phyloP scores from a whole-genome alignment of 2,113 vertebrate genomes.

The Halichoeres trimaculatus region DNA sequence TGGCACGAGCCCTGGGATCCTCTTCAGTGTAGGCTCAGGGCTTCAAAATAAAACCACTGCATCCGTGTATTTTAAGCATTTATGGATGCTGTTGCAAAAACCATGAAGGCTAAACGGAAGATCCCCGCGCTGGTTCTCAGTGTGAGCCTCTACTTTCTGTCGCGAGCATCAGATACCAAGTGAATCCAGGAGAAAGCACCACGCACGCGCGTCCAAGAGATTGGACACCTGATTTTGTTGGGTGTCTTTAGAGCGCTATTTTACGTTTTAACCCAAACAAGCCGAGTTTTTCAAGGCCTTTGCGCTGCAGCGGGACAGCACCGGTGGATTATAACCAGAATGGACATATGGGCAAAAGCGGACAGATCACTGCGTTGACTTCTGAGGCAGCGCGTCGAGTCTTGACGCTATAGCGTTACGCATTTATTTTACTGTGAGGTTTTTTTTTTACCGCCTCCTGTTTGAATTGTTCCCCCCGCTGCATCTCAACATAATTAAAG shows the following conservation, averaged over 20 bases:
- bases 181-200: constrained; percentile 45
- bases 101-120: constrained; percentile 50
- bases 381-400: constrained; percentile 60
- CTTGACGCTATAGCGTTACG: constrained; percentile 71
- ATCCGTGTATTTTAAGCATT: constrained; percentile 29
- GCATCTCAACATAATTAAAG: constrained; percentile 57
- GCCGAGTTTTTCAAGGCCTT: constrained; percentile 28
- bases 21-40: constrained; percentile 39
- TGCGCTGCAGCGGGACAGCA: constrained; percentile 29
- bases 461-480: constrained; percentile 49
- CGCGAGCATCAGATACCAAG: constrained; percentile 45
- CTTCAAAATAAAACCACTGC: constrained; percentile 52
- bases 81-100: constrained; percentile 14
- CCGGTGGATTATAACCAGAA: constrained; percentile 67
- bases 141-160: constrained; percentile 35
- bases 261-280: constrained; percentile 44
- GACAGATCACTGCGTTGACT: constrained; percentile 72
- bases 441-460: background rate
- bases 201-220: constrained; percentile 69
- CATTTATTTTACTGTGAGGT: constrained; percentile 55
- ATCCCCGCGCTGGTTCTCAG: constrained; percentile 17
- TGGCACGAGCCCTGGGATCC: constrained; percentile 37
- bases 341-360: constrained; percentile 63
- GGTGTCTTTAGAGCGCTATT: constrained; percentile 56
- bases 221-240: constrained; percentile 69